Evolutionary conservation across 2,113 vertebrate species (phyloP), one percentile per base, ranked within the genome.

Genomic region (Colius striatus): DNA sequence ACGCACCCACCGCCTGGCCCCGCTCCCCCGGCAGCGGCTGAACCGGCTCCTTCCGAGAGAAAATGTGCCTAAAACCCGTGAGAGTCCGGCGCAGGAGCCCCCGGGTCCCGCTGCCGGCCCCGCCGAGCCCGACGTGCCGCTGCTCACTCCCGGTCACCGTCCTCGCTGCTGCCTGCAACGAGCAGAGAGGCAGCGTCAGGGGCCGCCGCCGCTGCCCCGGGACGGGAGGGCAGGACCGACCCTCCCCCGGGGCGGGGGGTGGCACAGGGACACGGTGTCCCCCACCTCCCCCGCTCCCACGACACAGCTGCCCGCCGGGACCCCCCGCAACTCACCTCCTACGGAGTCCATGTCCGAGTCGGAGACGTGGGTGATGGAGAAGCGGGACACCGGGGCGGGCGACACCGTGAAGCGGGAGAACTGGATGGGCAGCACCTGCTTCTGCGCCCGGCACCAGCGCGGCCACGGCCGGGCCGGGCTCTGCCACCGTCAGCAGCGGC

Each of bases 321-420:
- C n/a, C 18, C 16, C 48, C 47, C 3, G 6, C 34, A 8, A 34
- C 98, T 98, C 94, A 99, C 99, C 99, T 98, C 98, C 98, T 76
- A 94, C 95, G 5, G 98, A 98, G 78, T 98, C 98, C 83, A 98
- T 94, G n/a, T 99, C 99, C 0, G 98, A 98, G 97, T 99, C 99
- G 0, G 99, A 98, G 92, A 99, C 98, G 45, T 99, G 99, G 11
- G 99, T 99, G 97, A 99, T 99, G 96, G 99, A 99, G 97, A 99
- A 99, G 18, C 99, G 98, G 48, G 99, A 99, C 30, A 97, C 96
- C 0, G 93, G 97, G 66, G 99, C 98, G 0, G 99, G 99, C 2
- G 99, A 99, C 48, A 99, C 99, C 0, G 98, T 99, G 98, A 99
- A 99, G 27, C 99, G 98, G 48, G 99, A 99, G 91, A 97, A 98